Percentiles rank a stretch among this genome's conserved stretches.
These are phyloP conservation scores for Notolabrus celidotus DNA, from an alignment of 2,797 vertebrate species.

Conservation along the genomic window DNA sequence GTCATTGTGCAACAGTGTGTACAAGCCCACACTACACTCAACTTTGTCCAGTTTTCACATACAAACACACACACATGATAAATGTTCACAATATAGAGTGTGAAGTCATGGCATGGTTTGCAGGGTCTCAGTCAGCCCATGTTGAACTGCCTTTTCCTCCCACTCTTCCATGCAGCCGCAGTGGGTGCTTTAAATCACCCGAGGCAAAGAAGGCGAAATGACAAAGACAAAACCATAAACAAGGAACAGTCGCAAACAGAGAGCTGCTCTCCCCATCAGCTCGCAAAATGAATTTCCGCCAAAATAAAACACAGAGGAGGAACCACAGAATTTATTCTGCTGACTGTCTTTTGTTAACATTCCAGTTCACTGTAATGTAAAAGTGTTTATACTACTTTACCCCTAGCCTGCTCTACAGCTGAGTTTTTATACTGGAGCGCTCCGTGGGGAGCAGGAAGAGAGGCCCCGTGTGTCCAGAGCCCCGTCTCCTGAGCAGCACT, in stretches of 20 bases:
- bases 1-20: slow-evolving; percentile 68
- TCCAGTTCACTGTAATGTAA: slow-evolving; percentile 76
- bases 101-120: slow-evolving; percentile 68
- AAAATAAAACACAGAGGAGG: slow-evolving; percentile 31
- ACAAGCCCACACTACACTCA: slow-evolving; percentile 42
- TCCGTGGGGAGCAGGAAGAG: slow-evolving; percentile 81
- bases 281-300: slow-evolving; percentile 32
- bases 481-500: slow-evolving; percentile 75
- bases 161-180: slow-evolving; percentile 34
- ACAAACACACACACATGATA: slow-evolving; percentile 14
- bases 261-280: slow-evolving; percentile 34
- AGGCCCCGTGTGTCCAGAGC: slow-evolving; percentile 75
- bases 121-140: slow-evolving; percentile 39
- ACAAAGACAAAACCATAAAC: slow-evolving; percentile 52
- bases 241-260: slow-evolving; percentile 18
- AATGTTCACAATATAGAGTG: slow-evolving; percentile 45
- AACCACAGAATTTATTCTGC: slow-evolving; percentile 39
- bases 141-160: slow-evolving; percentile 55
- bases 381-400: slow-evolving; percentile 77
- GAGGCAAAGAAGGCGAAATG: slow-evolving; percentile 50
- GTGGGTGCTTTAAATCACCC: slow-evolving; percentile 49
- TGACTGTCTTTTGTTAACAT: slow-evolving; percentile 68
- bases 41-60: slow-evolving; percentile 48
- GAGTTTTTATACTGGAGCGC: slow-evolving; percentile 70
- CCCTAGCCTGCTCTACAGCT: slow-evolving; percentile 63